Evolutionary conservation across 2,888 invertebrate genomes (phyloP).

Genomic region (Nycteola revayana): DNA sequence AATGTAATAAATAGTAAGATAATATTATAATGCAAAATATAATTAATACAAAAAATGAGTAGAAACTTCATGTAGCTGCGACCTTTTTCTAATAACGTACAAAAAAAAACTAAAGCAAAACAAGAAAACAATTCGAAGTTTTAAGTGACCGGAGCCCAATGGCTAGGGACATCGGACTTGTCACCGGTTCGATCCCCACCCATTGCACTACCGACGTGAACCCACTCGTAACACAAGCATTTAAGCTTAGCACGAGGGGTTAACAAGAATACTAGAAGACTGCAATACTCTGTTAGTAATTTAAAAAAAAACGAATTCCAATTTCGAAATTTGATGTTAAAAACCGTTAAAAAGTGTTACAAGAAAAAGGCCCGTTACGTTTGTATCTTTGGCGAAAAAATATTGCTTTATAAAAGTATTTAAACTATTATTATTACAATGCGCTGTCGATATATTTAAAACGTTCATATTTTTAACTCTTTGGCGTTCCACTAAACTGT

Average conservation of each 20-base stretch:
- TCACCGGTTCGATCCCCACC: too few relatives aligned
- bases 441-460: conserved; percentile 41
- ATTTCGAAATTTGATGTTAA: not conserved
- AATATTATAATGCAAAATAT: conserved; percentile 28
- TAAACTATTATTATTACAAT: conserved; percentile 38
- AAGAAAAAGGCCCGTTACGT: conserved; percentile 47
- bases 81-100: conserved; percentile 31
- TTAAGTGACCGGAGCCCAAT: too few relatives aligned
- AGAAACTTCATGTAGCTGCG: conserved; percentile 30
- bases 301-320: not conserved
- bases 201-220: too few relatives aligned
- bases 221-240: too few relatives aligned
- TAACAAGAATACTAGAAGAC: too few relatives aligned
- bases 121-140: too few relatives aligned
- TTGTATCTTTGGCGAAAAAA: conserved; percentile 62
- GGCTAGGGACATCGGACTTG: too few relatives aligned
- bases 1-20: conserved; percentile 48
- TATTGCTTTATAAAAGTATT: conserved; percentile 54
- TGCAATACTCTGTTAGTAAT: too few relatives aligned
- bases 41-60: conserved; percentile 32
- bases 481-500: conserved; percentile 80
- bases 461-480: conserved; percentile 59
- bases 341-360: conserved; percentile 1
- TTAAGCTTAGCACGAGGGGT: too few relatives aligned
- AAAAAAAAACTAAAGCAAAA: too few relatives aligned